phyloP scores from a whole-genome alignment of 2,797 vertebrate genomes.

The Apogon hyalosoma region DNA sequence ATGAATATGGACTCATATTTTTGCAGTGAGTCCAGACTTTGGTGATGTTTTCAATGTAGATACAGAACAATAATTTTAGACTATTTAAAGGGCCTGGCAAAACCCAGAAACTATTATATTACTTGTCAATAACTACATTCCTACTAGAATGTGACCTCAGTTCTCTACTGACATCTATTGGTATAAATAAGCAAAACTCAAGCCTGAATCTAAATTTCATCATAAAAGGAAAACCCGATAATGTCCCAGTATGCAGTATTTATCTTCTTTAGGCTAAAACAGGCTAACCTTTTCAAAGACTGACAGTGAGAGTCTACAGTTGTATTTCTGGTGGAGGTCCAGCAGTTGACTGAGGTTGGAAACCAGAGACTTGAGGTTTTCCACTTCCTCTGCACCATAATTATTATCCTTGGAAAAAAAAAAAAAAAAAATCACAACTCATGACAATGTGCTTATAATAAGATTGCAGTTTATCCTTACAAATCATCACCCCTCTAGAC shows the following conservation, averaged over 20 bases:
- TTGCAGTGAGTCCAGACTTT: no score
- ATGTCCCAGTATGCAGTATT: not conserved
- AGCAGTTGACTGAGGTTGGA: slow-evolving; percentile 87
- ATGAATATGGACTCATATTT: no score
- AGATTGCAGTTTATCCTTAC: not conserved
- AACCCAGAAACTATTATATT: not conserved
- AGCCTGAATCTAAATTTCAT: not conserved
- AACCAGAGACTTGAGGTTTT: slow-evolving; percentile 87
- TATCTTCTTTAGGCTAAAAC: not conserved
- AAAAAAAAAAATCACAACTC: not conserved
- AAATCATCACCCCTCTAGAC: not conserved
- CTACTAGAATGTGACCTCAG: not conserved
- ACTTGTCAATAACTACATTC: not conserved
- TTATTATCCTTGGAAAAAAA: slow-evolving; percentile 81
- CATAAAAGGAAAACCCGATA: no score
- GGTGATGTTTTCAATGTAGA: no score
- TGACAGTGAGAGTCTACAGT: slow-evolving; percentile 90
- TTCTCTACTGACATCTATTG: slow-evolving; percentile 7
- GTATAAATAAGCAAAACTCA: not conserved
- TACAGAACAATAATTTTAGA: no score
- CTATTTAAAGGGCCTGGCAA: no score
- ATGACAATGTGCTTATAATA: not conserved
- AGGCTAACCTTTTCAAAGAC: slow-evolving; percentile 91
- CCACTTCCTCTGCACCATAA: slow-evolving; percentile 84
- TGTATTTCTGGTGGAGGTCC: slow-evolving; percentile 90